Evolutionary conservation across 2,888 invertebrate species (phyloP).

Genomic region (Thera obeliscata): DNA sequence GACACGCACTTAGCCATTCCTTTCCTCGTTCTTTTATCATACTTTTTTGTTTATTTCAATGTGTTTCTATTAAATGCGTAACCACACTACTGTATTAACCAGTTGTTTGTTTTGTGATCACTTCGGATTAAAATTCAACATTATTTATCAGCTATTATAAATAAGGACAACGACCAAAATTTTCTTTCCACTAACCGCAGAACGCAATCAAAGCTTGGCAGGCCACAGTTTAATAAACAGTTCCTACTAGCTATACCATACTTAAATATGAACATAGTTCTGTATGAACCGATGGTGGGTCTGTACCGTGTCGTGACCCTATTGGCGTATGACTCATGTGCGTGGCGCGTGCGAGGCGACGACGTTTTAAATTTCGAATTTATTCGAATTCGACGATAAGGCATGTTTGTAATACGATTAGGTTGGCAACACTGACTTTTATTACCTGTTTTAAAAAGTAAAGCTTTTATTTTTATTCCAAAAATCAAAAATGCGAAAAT

Average conservation of each 20-base stretch:
- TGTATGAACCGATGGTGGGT: constrained; percentile 25
- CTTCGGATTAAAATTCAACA: not conserved
- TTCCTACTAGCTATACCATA: constrained; percentile 51
- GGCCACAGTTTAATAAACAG: constrained; percentile 44
- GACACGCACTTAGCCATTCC: too few species aligned
- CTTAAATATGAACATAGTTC: constrained; percentile 16
- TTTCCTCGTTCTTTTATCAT: too few species aligned
- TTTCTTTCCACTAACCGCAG: constrained; percentile 46
- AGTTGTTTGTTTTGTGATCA: too few species aligned
- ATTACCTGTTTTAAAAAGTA: not conserved
- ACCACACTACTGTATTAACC: too few species aligned
- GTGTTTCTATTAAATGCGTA: too few species aligned
- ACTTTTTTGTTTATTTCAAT: too few species aligned
- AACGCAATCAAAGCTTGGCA: constrained; percentile 75
- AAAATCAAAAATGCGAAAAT: too few species aligned
- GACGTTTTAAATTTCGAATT: constrained; percentile 78
- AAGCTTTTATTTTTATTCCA: constrained; percentile 1
- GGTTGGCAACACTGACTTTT: constrained; percentile 31
- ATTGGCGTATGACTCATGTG: constrained; percentile 79
- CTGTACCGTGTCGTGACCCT: constrained; percentile 76
- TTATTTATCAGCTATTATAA: not conserved
- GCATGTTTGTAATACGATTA: constrained; percentile 54
- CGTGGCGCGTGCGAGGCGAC: constrained; percentile 75
- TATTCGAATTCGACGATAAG: constrained; percentile 69
- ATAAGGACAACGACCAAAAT: constrained; percentile 51